These are phyloP conservation scores for Oithona nana DNA, from an alignment of 2,888 invertebrate species.

Conservation along the genomic window DNA sequence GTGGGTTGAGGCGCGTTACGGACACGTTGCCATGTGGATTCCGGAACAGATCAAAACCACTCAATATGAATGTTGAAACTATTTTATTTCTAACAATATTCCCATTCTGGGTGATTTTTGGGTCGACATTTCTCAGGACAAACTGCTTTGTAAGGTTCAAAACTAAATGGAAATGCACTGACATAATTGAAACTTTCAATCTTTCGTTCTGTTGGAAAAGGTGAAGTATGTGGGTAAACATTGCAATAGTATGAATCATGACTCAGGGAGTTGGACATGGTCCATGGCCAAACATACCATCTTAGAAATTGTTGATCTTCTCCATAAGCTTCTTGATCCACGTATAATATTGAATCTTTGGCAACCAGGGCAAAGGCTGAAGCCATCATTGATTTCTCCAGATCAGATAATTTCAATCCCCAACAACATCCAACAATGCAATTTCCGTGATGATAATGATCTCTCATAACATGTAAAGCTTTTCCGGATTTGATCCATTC, in stretches of 20 bases:
- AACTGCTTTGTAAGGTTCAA: neutral
- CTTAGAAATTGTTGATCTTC: neutral
- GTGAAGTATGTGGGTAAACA: neutral
- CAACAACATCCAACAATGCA: slow-evolving; percentile 11
- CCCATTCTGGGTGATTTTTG: slow-evolving; percentile 13
- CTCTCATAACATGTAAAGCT: slow-evolving; percentile 11
- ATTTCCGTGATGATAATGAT: neutral
- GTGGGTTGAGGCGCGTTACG: too few species aligned
- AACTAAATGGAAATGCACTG: neutral
- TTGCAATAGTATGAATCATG: slow-evolving; percentile 9
- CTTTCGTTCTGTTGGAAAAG: slow-evolving; percentile 3
- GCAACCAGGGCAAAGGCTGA: neutral
- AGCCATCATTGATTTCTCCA: neutral
- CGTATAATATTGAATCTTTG: neutral
- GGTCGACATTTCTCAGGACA: slow-evolving; percentile 13
- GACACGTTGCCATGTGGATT: too few species aligned
- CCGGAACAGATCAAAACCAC: too few species aligned
- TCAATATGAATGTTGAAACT: too few species aligned
- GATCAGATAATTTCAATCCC: slow-evolving; percentile 1
- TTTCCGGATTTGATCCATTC: slow-evolving; percentile 3
- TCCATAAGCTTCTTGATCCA: neutral
- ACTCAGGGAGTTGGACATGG: neutral
- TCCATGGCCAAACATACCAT: slow-evolving; percentile 10
- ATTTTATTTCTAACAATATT: neutral
- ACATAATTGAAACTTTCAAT: neutral